These are phyloP conservation scores for Bolborhynchus lineola DNA, from an alignment of 2,113 vertebrate genomes.

Conservation along the genomic window DNA sequence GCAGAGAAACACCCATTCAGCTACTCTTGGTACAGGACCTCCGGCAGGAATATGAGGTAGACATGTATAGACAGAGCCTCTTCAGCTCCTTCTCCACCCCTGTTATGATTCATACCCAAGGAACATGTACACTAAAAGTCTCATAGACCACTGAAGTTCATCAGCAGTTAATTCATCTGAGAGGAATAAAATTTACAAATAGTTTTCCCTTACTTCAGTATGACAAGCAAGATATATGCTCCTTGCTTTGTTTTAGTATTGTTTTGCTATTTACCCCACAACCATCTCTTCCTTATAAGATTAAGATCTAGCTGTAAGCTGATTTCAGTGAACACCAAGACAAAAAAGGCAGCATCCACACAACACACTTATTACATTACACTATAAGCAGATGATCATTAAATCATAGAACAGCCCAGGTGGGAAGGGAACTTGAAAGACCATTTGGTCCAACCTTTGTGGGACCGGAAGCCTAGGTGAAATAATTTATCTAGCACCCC, in stretches of 20 bases:
- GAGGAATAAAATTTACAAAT: neutral
- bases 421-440: neutral
- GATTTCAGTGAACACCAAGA: neutral
- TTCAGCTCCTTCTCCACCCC: neutral
- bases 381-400: neutral
- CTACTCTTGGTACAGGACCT: neutral
- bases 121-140: neutral
- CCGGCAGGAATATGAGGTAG: neutral
- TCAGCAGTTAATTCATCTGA: neutral
- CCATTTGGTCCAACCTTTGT: neutral
- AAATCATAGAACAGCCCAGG: rapidly evolving
- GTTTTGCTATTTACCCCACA: neutral
- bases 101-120: neutral
- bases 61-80: rapidly evolving
- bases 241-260: neutral
- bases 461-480: neutral
- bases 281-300: neutral
- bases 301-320: neutral
- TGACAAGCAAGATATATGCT: neutral
- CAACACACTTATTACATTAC: neutral
- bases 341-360: neutral
- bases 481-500: neutral
- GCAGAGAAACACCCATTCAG: neutral
- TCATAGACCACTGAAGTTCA: neutral
- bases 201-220: neutral